phyloP scores from a whole-genome alignment of 2,113 vertebrate species.

The Seriola aureovittata region DNA sequence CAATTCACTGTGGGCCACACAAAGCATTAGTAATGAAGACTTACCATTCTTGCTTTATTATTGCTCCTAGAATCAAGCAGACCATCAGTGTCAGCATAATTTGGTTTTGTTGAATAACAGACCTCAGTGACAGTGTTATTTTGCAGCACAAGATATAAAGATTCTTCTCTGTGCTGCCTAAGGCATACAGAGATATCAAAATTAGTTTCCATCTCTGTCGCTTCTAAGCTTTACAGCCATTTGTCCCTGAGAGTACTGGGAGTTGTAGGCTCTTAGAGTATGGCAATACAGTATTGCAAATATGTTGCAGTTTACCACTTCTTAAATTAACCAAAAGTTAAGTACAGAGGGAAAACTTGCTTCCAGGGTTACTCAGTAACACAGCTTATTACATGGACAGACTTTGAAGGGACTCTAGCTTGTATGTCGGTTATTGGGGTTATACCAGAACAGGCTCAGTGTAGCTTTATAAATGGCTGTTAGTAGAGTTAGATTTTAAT shows the following conservation, averaged over 20 bases:
- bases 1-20: constrained; percentile 61
- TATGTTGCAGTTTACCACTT: constrained; percentile 2
- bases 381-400: not conserved
- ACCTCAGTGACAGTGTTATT: constrained; percentile 64
- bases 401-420: not conserved
- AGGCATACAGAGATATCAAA: constrained; percentile 57
- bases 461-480: not conserved
- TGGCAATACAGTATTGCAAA: constrained; percentile 2
- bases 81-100: constrained; percentile 76
- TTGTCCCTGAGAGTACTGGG: constrained; percentile 23
- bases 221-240: constrained; percentile 30
- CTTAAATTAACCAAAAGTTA: not conserved
- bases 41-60: constrained; percentile 68
- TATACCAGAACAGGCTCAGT: not conserved
- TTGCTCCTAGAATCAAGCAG: constrained; percentile 68
- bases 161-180: constrained; percentile 61
- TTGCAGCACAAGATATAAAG: constrained; percentile 61
- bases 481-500: not conserved
- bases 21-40: constrained; percentile 73
- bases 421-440: not conserved
- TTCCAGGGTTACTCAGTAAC: not conserved
- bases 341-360: not conserved
- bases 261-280: not conserved
- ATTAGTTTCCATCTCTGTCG: constrained; percentile 63
- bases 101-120: constrained; percentile 77